Base-by-base conservation (phyloP, 2,888 invertebrate genomes). In the Clostera curtula region DNA sequence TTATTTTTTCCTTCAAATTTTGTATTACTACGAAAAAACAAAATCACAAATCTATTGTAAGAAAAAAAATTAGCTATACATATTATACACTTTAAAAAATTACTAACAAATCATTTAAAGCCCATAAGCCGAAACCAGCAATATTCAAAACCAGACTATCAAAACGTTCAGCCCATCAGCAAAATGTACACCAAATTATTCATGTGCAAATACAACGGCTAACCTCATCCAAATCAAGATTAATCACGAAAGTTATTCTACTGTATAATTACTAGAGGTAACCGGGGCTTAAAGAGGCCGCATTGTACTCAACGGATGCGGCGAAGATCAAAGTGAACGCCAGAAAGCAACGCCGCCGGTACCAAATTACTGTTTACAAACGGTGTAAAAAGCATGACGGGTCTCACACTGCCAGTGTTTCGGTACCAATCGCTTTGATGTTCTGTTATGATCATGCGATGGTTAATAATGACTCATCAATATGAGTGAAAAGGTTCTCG, bases 301-400 rank as follows among this genome's bases (percentile, higher is more conserved):
- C 65, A 67, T 74, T 73, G 73, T 73, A 53, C 52, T 45, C 59
- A 54, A 56, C 79, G 79, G 79, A 79, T 74, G 75, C 79, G 75
- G 75, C 59, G 45, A n/a, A 63, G 64, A 71, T 79, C 75, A 79
- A 80, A 80, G 66, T 34, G 29, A 33, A 19, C 28, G 36, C 40
- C 52, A 45, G 45, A 52, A 49, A 48, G 49, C 33, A 20, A 40
- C 43, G 44, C 52, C 65, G 65, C 54, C 61, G 54, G 48, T 52
- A 57, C 66, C 65, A 63, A 67, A 70, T 64, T 60, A 56, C 64
- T 74, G 71, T 70, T 70, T 72, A 72, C 71, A 59, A 56, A 53
- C 50, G 58, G 60, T 64, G 61, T 66, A 66, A 70, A 72, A 72
- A 65, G 50, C 54, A 60, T 70, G 73, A 70, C 70, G 64, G 60